Evolutionary conservation across 2,888 invertebrate species (phyloP), one percentile per base, ranked within the genome.

Genomic region (Tineola bisselliella): DNA sequence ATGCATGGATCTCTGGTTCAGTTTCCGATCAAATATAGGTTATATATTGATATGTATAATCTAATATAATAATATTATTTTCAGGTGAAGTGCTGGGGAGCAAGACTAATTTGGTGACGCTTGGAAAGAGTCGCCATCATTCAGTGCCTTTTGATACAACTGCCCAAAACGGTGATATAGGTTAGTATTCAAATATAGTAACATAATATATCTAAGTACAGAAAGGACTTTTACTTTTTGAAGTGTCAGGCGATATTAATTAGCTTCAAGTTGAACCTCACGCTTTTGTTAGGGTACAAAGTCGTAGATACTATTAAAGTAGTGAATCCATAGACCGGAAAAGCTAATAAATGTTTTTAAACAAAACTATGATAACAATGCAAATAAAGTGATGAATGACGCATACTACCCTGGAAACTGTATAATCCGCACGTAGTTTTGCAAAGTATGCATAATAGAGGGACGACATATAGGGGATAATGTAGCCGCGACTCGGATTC

Each of bases 41-140:
- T n/a, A n/a, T n/a, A n/a, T n/a, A n/a, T n/a, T n/a, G n/a, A n/a
- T n/a, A n/a, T n/a, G n/a, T n/a, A n/a, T n/a, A n/a, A n/a, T n/a
- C n/a, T n/a, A n/a, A n/a, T n/a, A 62, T 61, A 54, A 61, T 8
- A 61, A 56, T 62, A 63, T 61, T 59, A 18, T 63, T 72, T 73
- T 61, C 80, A 86, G 86, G 83, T 81, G 76, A 79, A 61, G 72
- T 66, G 13, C 25, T 54, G 66, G 74, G 73, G 61, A 81, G 80
- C 65, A 81, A 77, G 70, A 66, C 73, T 67, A 75, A 77, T 70
- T 68, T 74, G 68, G 73, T 71, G 65, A 74, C 74, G 66, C 72
- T 76, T 62, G 76, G 75, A 63, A 86, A 83, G 72, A 77, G 79
- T 62, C 77, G 84, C 43, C 82, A 84, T 74, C 77, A 86, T 65